Conservation (phyloP, 2,888 invertebrate genomes). For the Cryptophagus acutangulus region DNA sequence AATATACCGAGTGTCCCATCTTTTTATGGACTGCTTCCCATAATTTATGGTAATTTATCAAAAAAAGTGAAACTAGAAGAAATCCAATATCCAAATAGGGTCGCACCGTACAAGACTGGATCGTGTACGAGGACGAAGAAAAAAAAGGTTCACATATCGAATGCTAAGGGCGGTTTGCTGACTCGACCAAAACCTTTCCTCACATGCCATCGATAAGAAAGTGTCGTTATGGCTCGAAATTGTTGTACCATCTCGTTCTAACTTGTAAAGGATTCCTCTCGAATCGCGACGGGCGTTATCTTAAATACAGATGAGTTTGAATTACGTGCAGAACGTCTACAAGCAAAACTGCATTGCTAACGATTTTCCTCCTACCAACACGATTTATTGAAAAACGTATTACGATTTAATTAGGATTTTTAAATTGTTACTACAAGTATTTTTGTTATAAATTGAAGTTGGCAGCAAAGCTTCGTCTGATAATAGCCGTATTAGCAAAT, state of each 20-base stretch:
- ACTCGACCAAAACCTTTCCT: constrained; percentile 24
- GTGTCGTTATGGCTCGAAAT: too few species aligned
- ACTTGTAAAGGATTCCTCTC: neutral
- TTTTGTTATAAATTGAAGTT: too few species aligned
- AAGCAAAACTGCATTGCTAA: constrained; percentile 7
- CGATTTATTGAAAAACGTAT: constrained; percentile 1
- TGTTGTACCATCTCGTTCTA: constrained; percentile 2
- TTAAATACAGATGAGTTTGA: constrained; percentile 2
- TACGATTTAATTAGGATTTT: too few species aligned
- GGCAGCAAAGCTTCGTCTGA: too few species aligned
- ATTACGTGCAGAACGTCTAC: constrained; percentile 5
- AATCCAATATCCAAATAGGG: too few species aligned
- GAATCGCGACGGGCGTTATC: neutral
- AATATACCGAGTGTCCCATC: too few species aligned
- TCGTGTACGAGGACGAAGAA: neutral
- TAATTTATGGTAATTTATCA: too few species aligned
- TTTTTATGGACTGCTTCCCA: too few species aligned
- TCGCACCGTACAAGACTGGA: too few species aligned
- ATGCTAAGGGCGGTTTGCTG: constrained; percentile 22
- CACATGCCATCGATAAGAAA: constrained; percentile 22
- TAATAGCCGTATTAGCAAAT: too few species aligned
- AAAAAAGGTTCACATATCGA: constrained; percentile 7
- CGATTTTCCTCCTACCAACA: constrained; percentile 8
- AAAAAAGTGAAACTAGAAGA: too few species aligned
- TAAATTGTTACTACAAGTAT: too few species aligned